Base-by-base conservation (phyloP, 2,113 vertebrate genomes). In the Bettongia penicillata region DNA sequence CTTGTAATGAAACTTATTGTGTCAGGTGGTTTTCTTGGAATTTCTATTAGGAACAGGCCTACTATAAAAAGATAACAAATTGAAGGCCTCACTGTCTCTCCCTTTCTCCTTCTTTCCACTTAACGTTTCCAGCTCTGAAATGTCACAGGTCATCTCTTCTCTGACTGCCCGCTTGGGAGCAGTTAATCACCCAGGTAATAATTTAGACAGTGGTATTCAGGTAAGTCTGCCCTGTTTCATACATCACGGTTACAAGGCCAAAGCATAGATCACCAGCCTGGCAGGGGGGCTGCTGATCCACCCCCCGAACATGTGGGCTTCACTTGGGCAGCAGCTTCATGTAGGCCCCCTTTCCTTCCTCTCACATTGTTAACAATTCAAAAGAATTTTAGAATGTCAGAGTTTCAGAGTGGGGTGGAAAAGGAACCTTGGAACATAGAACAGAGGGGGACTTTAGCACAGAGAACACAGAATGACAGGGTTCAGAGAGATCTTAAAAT, bases 171-270 rank as follows among this genome's bases (percentile, higher is more conserved):
- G 0, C 92, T 61, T 12, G 1, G 22, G 3, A 93, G 61, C 90
- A 57, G 95, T 49, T 4, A 0, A 25, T 25, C 24, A 11, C 7
- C 4, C 89, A 57, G 61, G 94, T 89, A 1, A 4, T 9, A 0
- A 90, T 92, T 14, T 3, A 3, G 0, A 3, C 57, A 0, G 28
- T 11, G 31, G 8, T 37, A 12, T 1, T 37, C 37, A 0, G 51
- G 48, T 6, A 37, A 5, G 0, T 6, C 61, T 0, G 12, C 28
- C 0, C 0, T 12, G 1, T 49, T 3, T 8, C 37, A 2, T 84
- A 43, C 0, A 28, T 6, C 37, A 2, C 0, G 25, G 3, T 31
- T 5, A 0, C 25, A 0, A 84, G 61, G 47, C 12, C 2, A 25
- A 28, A 57, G 6, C 10, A 1, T n/a, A 0, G 0, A 37, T 43